Evolutionary conservation across 2,888 invertebrate genomes (phyloP).

Genomic region (Zeuzera pyrina): DNA sequence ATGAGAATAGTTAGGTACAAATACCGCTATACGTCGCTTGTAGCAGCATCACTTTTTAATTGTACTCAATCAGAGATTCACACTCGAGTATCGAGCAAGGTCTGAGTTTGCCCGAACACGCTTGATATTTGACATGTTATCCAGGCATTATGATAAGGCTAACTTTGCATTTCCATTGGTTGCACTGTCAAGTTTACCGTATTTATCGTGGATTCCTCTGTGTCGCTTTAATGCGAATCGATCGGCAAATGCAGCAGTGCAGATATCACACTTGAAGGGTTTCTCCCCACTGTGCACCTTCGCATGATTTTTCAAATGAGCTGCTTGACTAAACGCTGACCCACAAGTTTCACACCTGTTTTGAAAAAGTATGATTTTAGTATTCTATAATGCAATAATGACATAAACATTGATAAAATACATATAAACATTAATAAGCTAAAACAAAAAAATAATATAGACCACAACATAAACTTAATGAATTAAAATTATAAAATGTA

Average conservation of each 20-base stretch:
- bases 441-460: neutral
- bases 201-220: conserved; percentile 90
- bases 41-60: too few relatives aligned
- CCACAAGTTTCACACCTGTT: conserved; percentile 88
- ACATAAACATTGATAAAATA: neutral
- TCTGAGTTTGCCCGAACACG: too few relatives aligned
- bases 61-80: too few relatives aligned
- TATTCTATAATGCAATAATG: neutral
- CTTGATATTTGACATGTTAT: too few relatives aligned
- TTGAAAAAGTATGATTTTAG: conserved; percentile 15
- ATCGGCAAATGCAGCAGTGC: conserved; percentile 89
- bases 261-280: conserved; percentile 87
- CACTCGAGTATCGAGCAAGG: too few relatives aligned
- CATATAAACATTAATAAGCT: neutral
- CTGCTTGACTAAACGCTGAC: conserved; percentile 92
- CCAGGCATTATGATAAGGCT: too few relatives aligned
- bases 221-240: conserved; percentile 90
- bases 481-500: too few relatives aligned
- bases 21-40: too few relatives aligned
- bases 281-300: conserved; percentile 88
- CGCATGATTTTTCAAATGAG: conserved; percentile 90
- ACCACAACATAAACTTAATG: too few relatives aligned
- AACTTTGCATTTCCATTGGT: too few relatives aligned
- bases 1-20: too few relatives aligned
- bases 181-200: conserved; percentile 74